A percentile compares a stretch with the other conserved stretches of the same genome.
These are phyloP conservation scores for Pygoscelis antarcticus DNA, from an alignment of 2,113 vertebrate genomes.

Conservation along the genomic window DNA sequence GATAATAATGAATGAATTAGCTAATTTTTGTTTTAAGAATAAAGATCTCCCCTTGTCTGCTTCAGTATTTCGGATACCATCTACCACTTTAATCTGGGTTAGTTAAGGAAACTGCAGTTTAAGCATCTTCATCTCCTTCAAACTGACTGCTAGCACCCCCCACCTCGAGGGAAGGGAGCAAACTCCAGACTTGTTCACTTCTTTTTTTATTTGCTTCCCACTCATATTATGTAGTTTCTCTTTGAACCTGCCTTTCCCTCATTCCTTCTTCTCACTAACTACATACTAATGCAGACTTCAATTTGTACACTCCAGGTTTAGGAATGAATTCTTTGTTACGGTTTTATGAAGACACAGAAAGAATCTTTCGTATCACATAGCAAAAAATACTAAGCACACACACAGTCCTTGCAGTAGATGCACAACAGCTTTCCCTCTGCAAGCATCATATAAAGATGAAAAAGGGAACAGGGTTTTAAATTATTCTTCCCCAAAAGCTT, in stretches of 20 bases:
- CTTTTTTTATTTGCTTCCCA: background rate
- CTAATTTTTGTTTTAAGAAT: background rate
- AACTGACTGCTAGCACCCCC: background rate
- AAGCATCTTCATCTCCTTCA: background rate
- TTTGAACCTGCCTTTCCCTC: background rate
- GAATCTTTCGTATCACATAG: background rate
- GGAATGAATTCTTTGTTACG: background rate
- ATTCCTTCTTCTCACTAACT: background rate
- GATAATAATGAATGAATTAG: background rate
- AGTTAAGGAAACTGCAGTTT: background rate
- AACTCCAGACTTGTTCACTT: background rate
- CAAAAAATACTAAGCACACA: background rate
- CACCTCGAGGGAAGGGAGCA: background rate
- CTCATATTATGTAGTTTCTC: background rate
- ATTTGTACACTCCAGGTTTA: background rate
- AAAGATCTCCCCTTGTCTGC: background rate
- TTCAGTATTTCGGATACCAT: background rate
- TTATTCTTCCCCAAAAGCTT: background rate
- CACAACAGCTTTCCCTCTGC: background rate
- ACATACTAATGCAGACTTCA: background rate
- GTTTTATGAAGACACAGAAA: background rate
- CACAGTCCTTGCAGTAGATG: background rate
- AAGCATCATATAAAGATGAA: background rate
- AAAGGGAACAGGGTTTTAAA: background rate
- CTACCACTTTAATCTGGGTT: background rate